These are phyloP conservation scores for Bombus terrestris DNA, from an alignment of 1,140 invertebrate genomes.

Conservation along the genomic window DNA sequence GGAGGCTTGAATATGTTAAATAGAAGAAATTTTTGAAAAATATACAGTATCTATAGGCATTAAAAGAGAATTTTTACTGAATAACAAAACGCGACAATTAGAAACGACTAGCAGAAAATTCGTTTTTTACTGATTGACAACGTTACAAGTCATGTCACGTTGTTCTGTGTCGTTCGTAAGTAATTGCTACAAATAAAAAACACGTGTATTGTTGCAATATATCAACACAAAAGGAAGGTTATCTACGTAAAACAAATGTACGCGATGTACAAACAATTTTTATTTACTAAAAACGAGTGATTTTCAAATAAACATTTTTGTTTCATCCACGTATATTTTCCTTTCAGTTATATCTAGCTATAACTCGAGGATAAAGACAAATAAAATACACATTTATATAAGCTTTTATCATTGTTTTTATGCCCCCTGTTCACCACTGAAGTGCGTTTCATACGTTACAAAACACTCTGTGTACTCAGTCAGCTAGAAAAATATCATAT, in stretches of 20 bases:
- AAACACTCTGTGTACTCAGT: not conserved
- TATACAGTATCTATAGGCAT: too few relatives aligned
- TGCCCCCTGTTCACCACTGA: not conserved
- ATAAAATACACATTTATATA: not conserved
- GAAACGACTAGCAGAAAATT: not conserved
- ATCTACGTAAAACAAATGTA: not conserved
- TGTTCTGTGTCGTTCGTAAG: not conserved
- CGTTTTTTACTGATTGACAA: not conserved
- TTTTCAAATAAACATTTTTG: not conserved
- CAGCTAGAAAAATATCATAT: not conserved
- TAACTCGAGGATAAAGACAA: not conserved
- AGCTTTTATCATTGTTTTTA: not conserved
- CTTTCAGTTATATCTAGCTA: not conserved
- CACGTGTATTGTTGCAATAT: not conserved
- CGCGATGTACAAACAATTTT: not conserved
- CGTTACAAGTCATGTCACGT: not conserved
- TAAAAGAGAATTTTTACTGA: not conserved
- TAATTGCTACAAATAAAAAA: not conserved
- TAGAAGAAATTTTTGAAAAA: too few relatives aligned
- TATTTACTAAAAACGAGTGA: not conserved
- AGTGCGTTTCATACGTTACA: not conserved
- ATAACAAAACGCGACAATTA: not conserved
- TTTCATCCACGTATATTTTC: not conserved
- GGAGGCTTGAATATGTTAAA: too few relatives aligned
- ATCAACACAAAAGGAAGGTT: not conserved